Conservation (phyloP, 2,888 invertebrate genomes). For the Protonemura montana region DNA sequence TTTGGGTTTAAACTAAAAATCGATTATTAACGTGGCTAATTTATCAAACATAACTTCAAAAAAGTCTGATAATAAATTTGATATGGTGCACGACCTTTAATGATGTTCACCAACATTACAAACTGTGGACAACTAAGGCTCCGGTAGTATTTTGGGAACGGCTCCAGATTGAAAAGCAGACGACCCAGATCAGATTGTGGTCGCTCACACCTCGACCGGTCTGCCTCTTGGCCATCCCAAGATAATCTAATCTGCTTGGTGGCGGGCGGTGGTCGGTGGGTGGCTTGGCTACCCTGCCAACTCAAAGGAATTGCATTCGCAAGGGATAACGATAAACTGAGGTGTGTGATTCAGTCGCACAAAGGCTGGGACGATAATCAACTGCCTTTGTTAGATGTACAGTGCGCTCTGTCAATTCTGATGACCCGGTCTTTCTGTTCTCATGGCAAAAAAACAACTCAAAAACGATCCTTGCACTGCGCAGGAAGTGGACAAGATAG, state of each 20-base stretch:
- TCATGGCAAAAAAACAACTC: not conserved
- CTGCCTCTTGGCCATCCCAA: not conserved
- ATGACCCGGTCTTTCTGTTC: not conserved
- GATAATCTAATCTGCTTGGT: not conserved
- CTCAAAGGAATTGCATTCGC: not conserved
- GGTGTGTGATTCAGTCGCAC: not conserved
- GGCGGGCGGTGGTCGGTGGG: not conserved
- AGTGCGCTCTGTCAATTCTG: not conserved
- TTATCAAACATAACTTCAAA: no score
- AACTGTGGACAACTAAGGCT: no score
- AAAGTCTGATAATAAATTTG: no score
- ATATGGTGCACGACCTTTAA: no score
- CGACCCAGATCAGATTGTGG: not conserved
- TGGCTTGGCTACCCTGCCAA: not conserved
- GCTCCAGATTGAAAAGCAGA: not conserved
- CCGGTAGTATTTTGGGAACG: not conserved
- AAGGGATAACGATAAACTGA: not conserved
- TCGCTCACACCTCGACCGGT: not conserved
- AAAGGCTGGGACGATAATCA: not conserved
- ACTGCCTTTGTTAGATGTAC: not conserved
- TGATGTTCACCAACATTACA: no score
- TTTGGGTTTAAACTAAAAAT: not conserved
- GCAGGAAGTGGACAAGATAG: not conserved
- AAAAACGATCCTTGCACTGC: not conserved
- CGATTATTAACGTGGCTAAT: no score